Conservation (phyloP, 2,888 invertebrate genomes). For the Macropis europaea region DNA sequence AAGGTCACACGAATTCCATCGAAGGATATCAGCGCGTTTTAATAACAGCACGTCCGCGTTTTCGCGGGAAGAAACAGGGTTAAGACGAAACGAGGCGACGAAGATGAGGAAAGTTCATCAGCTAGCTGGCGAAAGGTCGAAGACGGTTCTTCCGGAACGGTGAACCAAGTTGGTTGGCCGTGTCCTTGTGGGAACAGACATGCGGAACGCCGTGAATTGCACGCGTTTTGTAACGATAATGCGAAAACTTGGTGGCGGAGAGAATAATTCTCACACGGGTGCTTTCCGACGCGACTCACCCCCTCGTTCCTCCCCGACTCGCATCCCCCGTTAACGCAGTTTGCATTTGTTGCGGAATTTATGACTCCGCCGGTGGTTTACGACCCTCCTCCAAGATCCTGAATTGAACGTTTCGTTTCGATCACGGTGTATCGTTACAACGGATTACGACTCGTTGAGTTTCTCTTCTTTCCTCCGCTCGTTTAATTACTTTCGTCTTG, state of each 20-base stretch:
- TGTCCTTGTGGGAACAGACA: constrained; percentile 32
- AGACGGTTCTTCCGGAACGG: constrained; percentile 29
- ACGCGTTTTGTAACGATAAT: constrained; percentile 58
- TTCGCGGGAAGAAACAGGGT: constrained; percentile 1
- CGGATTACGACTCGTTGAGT: constrained; percentile 19
- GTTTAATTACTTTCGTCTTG: constrained; percentile 32
- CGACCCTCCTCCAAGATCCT: constrained; percentile 3
- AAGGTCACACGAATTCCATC: constrained; percentile 3
- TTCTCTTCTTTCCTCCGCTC: background rate
- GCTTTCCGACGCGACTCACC: constrained; percentile 19
- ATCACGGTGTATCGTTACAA: constrained; percentile 17
- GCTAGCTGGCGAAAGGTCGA: constrained; percentile 12
- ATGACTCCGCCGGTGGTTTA: constrained; percentile 43
- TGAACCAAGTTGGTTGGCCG: no score
- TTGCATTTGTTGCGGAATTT: constrained; percentile 54
- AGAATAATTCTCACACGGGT: constrained; percentile 36
- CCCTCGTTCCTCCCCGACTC: background rate
- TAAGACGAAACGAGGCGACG: constrained; percentile 19
- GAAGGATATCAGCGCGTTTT: constrained; percentile 6
- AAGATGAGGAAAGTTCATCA: constrained; percentile 33
- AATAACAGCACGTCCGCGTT: constrained; percentile 7
- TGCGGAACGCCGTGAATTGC: constrained; percentile 20
- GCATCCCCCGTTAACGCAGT: constrained; percentile 12
- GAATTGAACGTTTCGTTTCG: constrained; percentile 45
- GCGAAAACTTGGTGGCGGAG: constrained; percentile 53